Conservation (phyloP, 2,888 invertebrate species). For the Synanthedon formicaeformis region DNA sequence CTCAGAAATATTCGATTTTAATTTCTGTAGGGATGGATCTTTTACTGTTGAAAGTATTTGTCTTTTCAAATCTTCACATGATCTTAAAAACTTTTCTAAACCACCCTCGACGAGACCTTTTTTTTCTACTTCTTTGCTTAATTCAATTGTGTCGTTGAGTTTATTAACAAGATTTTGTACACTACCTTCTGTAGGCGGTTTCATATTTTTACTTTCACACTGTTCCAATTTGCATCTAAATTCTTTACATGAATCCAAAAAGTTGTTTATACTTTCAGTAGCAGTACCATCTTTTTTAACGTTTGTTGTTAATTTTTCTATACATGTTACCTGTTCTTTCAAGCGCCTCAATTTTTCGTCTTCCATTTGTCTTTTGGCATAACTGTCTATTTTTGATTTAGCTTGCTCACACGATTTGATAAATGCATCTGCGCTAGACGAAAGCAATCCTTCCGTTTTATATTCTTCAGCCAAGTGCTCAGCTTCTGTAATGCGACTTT, state of each 20-base stretch:
- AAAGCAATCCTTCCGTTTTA: constrained; percentile 8
- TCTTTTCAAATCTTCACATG: constrained; percentile 23
- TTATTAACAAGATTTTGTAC: constrained; percentile 13
- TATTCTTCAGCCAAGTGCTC: constrained; percentile 15
- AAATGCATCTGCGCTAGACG: constrained; percentile 17
- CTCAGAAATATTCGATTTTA: constrained; percentile 18
- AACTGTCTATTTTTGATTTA: constrained; percentile 18
- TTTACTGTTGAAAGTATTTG: constrained; percentile 8
- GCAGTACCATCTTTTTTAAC: constrained; percentile 11
- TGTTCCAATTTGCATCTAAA: constrained; percentile 19
- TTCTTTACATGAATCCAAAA: constrained; percentile 19
- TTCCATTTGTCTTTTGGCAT: constrained; percentile 4
- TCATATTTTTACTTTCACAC: constrained; percentile 8
- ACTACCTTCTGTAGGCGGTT: constrained; percentile 1
- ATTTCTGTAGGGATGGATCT: constrained; percentile 8
- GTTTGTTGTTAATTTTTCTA: constrained; percentile 16
- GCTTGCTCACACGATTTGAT: constrained; percentile 17
- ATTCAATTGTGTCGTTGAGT: constrained; percentile 18
- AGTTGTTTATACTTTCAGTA: constrained; percentile 15
- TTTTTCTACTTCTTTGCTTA: constrained; percentile 19
- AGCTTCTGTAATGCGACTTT: constrained; percentile 19
- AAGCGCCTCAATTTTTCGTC: constrained; percentile 12
- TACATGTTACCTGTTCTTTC: constrained; percentile 12
- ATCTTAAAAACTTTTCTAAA: constrained; percentile 21
- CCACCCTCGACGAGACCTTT: constrained; percentile 18